These are phyloP conservation scores for Cyanoderma ruficeps DNA, from an alignment of 2,113 vertebrate species.

Conservation along the genomic window DNA sequence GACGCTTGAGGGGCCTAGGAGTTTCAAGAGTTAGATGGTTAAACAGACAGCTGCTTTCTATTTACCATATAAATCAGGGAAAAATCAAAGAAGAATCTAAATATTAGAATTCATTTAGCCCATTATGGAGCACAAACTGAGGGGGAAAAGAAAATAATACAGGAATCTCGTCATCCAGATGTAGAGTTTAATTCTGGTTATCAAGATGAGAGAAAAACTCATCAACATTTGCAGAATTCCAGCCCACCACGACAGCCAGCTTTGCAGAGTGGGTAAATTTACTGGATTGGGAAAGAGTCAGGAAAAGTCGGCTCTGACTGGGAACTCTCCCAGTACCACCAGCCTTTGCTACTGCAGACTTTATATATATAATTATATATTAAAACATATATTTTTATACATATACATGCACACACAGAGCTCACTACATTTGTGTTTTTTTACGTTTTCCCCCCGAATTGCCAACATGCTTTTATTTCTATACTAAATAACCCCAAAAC, in stretches of 20 bases:
- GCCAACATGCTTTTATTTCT: neutral
- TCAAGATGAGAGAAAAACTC: conserved; percentile 3
- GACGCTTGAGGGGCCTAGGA: conserved; percentile 76
- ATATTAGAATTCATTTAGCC: conserved; percentile 59
- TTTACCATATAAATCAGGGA: conserved; percentile 77
- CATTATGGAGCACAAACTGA: conserved; percentile 28
- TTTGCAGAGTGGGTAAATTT: conserved; percentile 8
- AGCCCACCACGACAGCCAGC: neutral
- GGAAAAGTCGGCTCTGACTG: neutral
- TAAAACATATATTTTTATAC: neutral
- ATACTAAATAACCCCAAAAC: neutral
- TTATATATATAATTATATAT: neutral
- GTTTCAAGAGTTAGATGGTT: conserved; percentile 76
- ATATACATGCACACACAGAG: neutral
- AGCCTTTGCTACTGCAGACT: conserved; percentile 34
- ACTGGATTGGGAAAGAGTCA: neutral
- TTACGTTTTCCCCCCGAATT: neutral
- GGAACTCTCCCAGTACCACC: conserved; percentile 1
- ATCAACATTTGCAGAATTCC: neutral
- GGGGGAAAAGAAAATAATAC: neutral
- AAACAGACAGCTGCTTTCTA: conserved; percentile 83
- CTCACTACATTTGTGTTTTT: neutral
- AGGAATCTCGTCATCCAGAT: neutral
- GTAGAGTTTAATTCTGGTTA: neutral
- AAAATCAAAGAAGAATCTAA: conserved; percentile 78